phyloP scores from a whole-genome alignment of 2,113 vertebrate species.

The Speoplatyrhinus poulsoni region DNA sequence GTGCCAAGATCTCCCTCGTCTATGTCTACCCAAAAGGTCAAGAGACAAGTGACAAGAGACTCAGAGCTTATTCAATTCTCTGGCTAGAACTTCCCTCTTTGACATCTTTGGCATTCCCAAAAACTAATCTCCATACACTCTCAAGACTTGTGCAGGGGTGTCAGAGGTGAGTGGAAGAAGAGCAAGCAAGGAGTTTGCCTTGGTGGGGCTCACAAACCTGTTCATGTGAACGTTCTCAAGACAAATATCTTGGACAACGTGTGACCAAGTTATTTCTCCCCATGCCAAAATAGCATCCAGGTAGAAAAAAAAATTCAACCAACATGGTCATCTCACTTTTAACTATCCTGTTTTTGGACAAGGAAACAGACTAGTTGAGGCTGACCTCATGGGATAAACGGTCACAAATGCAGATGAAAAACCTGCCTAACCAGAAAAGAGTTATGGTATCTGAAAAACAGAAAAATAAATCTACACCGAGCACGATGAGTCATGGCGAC shows the following conservation, averaged over 20 bases:
- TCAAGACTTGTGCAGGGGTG: constrained; percentile 14
- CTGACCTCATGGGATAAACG: too few species aligned
- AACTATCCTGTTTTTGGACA: too few species aligned
- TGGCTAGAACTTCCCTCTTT: constrained; percentile 18
- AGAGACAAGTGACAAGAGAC: constrained; percentile 12
- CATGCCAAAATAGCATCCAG: neutral
- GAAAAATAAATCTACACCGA: too few species aligned
- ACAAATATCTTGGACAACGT: neutral
- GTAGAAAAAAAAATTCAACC: neutral
- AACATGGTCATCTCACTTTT: too few species aligned
- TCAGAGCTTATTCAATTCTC: neutral
- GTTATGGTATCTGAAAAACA: too few species aligned
- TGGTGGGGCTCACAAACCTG: too few species aligned
- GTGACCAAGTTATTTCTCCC: neutral
- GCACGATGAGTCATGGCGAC: too few species aligned
- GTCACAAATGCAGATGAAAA: too few species aligned
- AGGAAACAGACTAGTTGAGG: too few species aligned
- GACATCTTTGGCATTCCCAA: neutral
- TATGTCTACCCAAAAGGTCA: neutral
- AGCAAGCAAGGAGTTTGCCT: neutral
- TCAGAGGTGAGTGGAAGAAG: neutral
- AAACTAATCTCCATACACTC: neutral
- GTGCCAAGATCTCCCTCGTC: constrained; percentile 31
- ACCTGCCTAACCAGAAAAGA: too few species aligned
- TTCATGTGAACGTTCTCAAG: too few species aligned